Evolutionary conservation across 2,888 invertebrate species (phyloP).

Genomic region (Dolichomitus sp.): DNA sequence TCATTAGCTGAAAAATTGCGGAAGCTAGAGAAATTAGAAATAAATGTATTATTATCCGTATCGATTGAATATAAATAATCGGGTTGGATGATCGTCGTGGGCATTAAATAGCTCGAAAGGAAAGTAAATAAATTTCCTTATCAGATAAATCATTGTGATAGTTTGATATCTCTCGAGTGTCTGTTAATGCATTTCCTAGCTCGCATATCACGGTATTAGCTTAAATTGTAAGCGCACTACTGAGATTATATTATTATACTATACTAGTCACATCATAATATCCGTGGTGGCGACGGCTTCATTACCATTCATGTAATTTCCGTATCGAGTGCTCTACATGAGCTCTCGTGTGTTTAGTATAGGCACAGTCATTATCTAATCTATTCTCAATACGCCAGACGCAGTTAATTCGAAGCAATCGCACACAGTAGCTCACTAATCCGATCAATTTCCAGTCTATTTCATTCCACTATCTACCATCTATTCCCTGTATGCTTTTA

Average conservation of each 20-base stretch:
- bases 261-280: slow-evolving; percentile 22
- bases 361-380: slow-evolving; percentile 19
- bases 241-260: slow-evolving; percentile 34
- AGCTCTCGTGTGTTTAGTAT: slow-evolving; percentile 3
- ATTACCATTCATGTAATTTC: slow-evolving; percentile 55
- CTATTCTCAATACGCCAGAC: slow-evolving; percentile 17
- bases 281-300: slow-evolving; percentile 28
- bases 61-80: neutral
- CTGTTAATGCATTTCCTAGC: slow-evolving; percentile 1
- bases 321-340: slow-evolving; percentile 10
- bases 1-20: too few species aligned
- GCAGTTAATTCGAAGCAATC: slow-evolving; percentile 6
- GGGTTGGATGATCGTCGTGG: neutral
- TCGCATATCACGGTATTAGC: slow-evolving; percentile 43
- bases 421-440: slow-evolving; percentile 21
- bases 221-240: slow-evolving; percentile 36
- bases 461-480: slow-evolving; percentile 14
- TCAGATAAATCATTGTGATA: slow-evolving; percentile 18
- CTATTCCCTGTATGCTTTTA: neutral
- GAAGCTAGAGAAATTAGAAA: too few species aligned
- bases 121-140: neutral
- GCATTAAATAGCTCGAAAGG: neutral
- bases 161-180: slow-evolving; percentile 9
- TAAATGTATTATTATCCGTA: too few species aligned
- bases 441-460: slow-evolving; percentile 19